Evolutionary conservation across 2,113 vertebrate genomes (phyloP).

Genomic region (Heterotilapia buettikoferi): DNA sequence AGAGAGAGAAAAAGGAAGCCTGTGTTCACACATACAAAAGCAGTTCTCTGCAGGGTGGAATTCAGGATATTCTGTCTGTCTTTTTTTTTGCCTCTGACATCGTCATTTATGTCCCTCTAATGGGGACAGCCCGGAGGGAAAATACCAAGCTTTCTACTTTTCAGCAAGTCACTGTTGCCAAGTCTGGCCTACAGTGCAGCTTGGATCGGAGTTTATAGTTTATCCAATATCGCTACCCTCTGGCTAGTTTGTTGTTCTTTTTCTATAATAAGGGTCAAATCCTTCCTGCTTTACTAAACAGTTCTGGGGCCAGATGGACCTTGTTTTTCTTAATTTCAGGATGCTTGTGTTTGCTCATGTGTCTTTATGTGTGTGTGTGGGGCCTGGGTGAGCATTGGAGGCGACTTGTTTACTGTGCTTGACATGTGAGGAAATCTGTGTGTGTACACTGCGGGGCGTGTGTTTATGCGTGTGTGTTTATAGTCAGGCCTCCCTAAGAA

Average conservation of each 20-base stretch:
- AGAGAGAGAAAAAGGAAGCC: slow-evolving; percentile 38
- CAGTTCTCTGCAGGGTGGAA: slow-evolving; percentile 48
- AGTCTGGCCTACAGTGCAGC: slow-evolving; percentile 20
- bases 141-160: slow-evolving; percentile 28
- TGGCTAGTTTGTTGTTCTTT: slow-evolving; percentile 33
- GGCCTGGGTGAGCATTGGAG: slow-evolving; percentile 23
- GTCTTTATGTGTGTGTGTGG: slow-evolving; percentile 38
- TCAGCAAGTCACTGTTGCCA: slow-evolving; percentile 37
- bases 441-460: slow-evolving; percentile 59
- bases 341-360: slow-evolving; percentile 45
- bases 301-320: slow-evolving; percentile 54
- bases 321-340: slow-evolving; percentile 64
- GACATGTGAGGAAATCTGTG: slow-evolving; percentile 64
- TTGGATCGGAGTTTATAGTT: slow-evolving; percentile 36
- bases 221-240: slow-evolving; percentile 37
- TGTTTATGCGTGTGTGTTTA: slow-evolving; percentile 64
- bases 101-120: slow-evolving; percentile 55
- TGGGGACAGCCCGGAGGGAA: slow-evolving; percentile 36
- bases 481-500: slow-evolving; percentile 52
- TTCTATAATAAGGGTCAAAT: slow-evolving; percentile 55
- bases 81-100: slow-evolving; percentile 38
- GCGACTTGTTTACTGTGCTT: slow-evolving; percentile 64
- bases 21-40: slow-evolving; percentile 67
- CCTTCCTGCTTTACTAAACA: slow-evolving; percentile 59
- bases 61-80: slow-evolving; percentile 48